Percentiles rank a stretch among this genome's conserved stretches.
Evolutionary conservation across 1,140 invertebrate species (phyloP).

Genomic region (Glossosoma conforme): DNA sequence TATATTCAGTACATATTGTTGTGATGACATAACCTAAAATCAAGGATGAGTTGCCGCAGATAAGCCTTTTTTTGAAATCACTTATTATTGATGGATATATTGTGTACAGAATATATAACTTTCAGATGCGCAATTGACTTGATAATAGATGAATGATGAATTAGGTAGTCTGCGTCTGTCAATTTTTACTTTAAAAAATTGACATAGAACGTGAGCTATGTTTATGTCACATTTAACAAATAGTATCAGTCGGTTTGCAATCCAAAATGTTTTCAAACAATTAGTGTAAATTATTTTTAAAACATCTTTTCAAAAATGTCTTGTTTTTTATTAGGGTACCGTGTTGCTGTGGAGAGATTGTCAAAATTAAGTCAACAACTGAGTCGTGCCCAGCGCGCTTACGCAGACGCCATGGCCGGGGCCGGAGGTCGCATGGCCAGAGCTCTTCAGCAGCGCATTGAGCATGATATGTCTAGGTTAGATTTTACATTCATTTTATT

Average conservation of each 20-base stretch:
- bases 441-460: constrained; percentile 35
- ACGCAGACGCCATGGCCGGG: constrained; percentile 54
- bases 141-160: too few relatives aligned
- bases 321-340: constrained; percentile 54
- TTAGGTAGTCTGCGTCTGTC: too few relatives aligned
- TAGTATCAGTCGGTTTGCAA: too few relatives aligned
- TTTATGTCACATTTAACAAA: neutral
- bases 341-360: constrained; percentile 74
- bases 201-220: neutral
- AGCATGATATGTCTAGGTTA: constrained; percentile 42
- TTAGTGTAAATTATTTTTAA: neutral
- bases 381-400: constrained; percentile 65
- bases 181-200: constrained; percentile 2
- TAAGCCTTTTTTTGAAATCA: too few relatives aligned
- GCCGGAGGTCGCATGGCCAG: constrained; percentile 35
- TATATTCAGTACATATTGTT: too few relatives aligned
- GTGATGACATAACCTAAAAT: too few relatives aligned
- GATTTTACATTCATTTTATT: constrained; percentile 11
- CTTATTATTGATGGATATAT: too few relatives aligned
- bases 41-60: too few relatives aligned
- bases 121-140: too few relatives aligned
- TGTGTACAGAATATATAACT: too few relatives aligned
- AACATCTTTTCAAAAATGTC: too few relatives aligned
- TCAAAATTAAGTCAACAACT: constrained; percentile 64
- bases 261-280: too few relatives aligned